A percentile compares a stretch with the other conserved stretches of the same genome.
Conservation (phyloP, 2,113 vertebrate species). For the Sylvilagus bachmani region DNA sequence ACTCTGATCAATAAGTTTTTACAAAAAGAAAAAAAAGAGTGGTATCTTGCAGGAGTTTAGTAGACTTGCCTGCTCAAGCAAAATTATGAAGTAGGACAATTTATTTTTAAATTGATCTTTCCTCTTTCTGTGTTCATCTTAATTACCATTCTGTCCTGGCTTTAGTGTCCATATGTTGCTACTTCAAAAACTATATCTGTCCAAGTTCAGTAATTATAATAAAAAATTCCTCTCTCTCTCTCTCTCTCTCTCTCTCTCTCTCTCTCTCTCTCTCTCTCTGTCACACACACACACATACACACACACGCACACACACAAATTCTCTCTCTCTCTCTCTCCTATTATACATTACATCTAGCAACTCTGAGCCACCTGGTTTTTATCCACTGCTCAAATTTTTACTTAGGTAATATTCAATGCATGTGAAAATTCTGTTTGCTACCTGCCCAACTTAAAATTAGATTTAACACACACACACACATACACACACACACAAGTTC, state of each 20-base stretch:
- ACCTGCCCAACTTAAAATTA: not conserved
- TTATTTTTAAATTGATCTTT: conserved; percentile 66
- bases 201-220: conserved; percentile 20
- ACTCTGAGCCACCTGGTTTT: not conserved
- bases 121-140: not conserved
- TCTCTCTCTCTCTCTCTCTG: too few species aligned
- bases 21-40: not conserved
- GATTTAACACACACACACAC: not conserved
- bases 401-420: not conserved
- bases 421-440: not conserved
- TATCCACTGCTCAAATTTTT: not conserved
- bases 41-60: conserved; percentile 1
- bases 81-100: not conserved
- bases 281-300: too few species aligned
- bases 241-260: too few species aligned
- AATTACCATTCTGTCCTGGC: not conserved
- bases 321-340: too few species aligned
- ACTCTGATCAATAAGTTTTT: not conserved
- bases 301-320: too few species aligned
- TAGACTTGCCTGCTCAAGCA: not conserved
- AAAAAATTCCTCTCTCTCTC: not conserved
- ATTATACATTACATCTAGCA: not conserved
- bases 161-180: conserved; percentile 17
- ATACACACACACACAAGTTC: not conserved
- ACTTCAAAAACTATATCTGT: not conserved